Conservation (phyloP, 2,797 vertebrate species). For the Chlorospingus flavigularis region DNA sequence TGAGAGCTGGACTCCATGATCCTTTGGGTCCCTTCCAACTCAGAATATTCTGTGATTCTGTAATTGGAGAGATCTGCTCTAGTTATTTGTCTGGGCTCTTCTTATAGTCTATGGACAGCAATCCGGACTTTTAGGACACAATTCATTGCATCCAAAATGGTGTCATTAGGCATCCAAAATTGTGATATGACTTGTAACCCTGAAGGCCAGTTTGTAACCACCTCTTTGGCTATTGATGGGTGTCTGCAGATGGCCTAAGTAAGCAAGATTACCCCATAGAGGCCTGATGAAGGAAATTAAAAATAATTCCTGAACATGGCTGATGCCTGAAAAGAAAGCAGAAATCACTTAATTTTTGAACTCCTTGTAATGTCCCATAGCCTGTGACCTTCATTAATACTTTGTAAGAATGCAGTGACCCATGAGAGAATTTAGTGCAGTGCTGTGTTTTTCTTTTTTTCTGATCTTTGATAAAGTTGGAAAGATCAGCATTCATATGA, state of each 20-base stretch:
- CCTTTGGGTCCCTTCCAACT: background rate
- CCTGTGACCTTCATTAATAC: background rate
- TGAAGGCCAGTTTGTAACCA: background rate
- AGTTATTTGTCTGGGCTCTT: background rate
- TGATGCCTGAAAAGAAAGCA: background rate
- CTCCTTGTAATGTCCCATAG: background rate
- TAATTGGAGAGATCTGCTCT: background rate
- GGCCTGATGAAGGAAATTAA: background rate
- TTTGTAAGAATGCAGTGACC: background rate
- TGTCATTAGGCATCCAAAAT: background rate
- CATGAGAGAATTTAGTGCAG: background rate
- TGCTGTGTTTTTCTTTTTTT: background rate
- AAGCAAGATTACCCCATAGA: background rate
- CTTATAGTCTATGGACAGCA: background rate
- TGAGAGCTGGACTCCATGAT: rapidly evolving
- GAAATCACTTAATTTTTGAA: background rate
- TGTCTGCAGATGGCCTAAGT: background rate
- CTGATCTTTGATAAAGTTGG: background rate
- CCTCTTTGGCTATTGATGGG: background rate
- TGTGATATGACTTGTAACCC: background rate
- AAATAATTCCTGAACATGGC: background rate
- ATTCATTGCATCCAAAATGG: background rate
- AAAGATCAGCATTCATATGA: background rate
- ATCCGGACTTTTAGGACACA: rapidly evolving
- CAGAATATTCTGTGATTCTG: background rate